Percentiles rank a stretch among this genome's conserved stretches.
phyloP scores from a whole-genome alignment of 1,140 invertebrate genomes.

The Solenopsis fugax region DNA sequence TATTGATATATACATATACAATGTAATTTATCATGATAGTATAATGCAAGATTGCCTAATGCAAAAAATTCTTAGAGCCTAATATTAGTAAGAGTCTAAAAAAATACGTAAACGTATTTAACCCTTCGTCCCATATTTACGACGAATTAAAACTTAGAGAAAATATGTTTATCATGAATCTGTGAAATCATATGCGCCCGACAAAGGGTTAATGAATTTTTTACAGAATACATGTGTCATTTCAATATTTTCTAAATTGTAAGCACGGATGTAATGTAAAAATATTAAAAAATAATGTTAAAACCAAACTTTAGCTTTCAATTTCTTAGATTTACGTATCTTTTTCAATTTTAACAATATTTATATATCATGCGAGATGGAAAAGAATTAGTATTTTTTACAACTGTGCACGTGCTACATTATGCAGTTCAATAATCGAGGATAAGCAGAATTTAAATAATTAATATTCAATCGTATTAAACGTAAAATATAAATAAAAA shows the following conservation, averaged over 20 bases:
- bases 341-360: conserved; percentile 28
- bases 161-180: too few species aligned
- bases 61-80: too few species aligned
- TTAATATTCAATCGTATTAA: background rate
- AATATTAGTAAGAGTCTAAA: too few species aligned
- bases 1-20: too few species aligned
- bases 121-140: too few species aligned
- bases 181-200: too few species aligned
- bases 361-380: background rate
- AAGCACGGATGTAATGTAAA: too few species aligned
- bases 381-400: background rate
- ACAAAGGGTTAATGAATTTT: too few species aligned
- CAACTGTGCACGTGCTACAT: background rate
- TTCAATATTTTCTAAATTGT: background rate
- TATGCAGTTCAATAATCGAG: background rate
- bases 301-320: background rate
- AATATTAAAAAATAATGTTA: background rate
- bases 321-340: conserved; percentile 4
- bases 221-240: background rate
- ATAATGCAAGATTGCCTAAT: too few species aligned
- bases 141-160: too few species aligned
- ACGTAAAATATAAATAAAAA: conserved; percentile 4
- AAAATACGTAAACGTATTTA: too few species aligned
- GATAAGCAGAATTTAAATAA: background rate
- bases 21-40: too few species aligned